Evolutionary conservation across 1,140 invertebrate species (phyloP).

Genomic region (Trichoplusia ni): DNA sequence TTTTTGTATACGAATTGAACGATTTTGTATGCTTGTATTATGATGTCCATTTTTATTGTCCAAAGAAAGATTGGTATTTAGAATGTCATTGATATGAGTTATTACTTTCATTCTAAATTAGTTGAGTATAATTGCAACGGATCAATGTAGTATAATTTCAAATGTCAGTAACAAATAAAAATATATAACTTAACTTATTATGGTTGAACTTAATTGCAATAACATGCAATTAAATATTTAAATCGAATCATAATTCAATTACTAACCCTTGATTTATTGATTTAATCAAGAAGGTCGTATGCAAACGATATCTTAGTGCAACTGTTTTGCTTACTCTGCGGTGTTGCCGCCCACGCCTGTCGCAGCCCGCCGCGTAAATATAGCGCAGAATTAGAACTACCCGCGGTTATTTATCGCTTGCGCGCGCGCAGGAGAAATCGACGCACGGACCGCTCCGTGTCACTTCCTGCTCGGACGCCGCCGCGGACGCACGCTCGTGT

Average conservation of each 20-base stretch:
- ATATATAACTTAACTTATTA: too few species aligned
- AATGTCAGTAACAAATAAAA: too few species aligned
- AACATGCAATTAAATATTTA: constrained; percentile 7
- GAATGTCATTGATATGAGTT: too few species aligned
- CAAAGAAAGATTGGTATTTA: too few species aligned
- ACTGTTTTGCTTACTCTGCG: constrained; percentile 36
- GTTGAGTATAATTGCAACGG: too few species aligned
- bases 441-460: constrained; percentile 42
- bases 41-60: not conserved
- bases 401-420: constrained; percentile 67
- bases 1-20: constrained; percentile 18
- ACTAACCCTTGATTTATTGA: not conserved
- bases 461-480: constrained; percentile 66
- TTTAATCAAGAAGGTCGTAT: constrained; percentile 14
- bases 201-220: too few species aligned
- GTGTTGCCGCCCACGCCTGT: constrained; percentile 57
- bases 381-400: constrained; percentile 72
- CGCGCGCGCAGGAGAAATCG: constrained; percentile 60
- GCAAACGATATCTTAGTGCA: constrained; percentile 34
- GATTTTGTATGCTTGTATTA: not conserved
- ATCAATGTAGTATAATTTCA: too few species aligned
- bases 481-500: constrained; percentile 43
- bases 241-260: constrained; percentile 15
- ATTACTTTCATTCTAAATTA: too few species aligned
- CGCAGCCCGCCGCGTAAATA: constrained; percentile 63